Percentiles rank a stretch among this genome's conserved stretches.
These are phyloP conservation scores for Sebastes itinus DNA, from an alignment of 2,797 vertebrate genomes.

Conservation along the genomic window DNA sequence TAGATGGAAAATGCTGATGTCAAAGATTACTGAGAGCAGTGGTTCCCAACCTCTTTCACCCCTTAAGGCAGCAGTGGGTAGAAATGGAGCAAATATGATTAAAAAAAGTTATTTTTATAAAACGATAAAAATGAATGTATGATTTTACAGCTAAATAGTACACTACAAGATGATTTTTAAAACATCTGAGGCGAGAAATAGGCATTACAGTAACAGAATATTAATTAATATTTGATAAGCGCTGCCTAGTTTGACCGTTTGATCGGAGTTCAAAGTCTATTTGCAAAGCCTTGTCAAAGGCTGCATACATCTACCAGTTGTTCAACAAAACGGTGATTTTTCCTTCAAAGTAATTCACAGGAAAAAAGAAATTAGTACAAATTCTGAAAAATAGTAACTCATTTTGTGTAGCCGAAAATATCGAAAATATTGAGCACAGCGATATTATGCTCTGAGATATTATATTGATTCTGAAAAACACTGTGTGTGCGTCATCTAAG, in stretches of 20 bases:
- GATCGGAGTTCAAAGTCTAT: too few species aligned
- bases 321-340: not conserved
- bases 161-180: too few species aligned
- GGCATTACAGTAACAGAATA: too few species aligned
- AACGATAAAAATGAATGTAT: too few species aligned
- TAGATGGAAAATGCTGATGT: not conserved
- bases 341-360: not conserved
- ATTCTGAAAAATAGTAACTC: not conserved
- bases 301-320: not conserved
- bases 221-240: too few species aligned
- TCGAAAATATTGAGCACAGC: fast-evolving
- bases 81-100: not conserved
- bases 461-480: too few species aligned
- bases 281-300: not conserved
- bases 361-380: not conserved
- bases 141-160: too few species aligned
- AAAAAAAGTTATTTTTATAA: too few species aligned
- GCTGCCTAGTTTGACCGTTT: too few species aligned
- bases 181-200: too few species aligned
- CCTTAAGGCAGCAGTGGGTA: not conserved
- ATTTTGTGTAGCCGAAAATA: not conserved
- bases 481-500: too few species aligned
- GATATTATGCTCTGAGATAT: too few species aligned
- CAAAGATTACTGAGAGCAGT: not conserved
- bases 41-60: not conserved